These are phyloP conservation scores for Charanyca ferruginea DNA, from an alignment of 2,888 invertebrate species.

Conservation along the genomic window DNA sequence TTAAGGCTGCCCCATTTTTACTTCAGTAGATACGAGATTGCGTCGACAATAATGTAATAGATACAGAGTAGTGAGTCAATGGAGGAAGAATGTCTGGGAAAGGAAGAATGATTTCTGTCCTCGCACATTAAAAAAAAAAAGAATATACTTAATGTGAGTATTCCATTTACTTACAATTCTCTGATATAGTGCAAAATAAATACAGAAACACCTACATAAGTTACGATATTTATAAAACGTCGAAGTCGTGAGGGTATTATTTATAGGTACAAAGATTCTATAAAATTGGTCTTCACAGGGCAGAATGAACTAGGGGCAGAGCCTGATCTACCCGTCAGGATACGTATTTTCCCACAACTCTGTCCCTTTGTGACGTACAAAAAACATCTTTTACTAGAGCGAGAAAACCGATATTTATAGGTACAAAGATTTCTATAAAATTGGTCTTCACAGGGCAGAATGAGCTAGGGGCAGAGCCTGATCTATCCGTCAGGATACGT, in stretches of 20 bases:
- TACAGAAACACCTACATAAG: background rate
- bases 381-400: too few relatives aligned
- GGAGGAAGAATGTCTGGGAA: background rate
- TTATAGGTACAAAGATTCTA: background rate
- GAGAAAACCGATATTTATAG: too few relatives aligned
- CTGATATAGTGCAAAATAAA: background rate
- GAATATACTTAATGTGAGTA: background rate
- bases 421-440: background rate
- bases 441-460: background rate
- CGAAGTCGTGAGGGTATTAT: background rate
- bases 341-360: too few relatives aligned
- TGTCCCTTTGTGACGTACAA: too few relatives aligned
- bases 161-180: background rate
- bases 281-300: background rate
- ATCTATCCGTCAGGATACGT: background rate
- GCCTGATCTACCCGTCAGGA: background rate
- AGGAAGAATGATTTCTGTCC: background rate
- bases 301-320: background rate
- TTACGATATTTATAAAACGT: background rate
- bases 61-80: slow-evolving; percentile 10
- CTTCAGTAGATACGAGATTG: background rate
- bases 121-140: too few relatives aligned
- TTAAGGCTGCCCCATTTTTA: background rate
- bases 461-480: background rate
- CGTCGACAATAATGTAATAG: slow-evolving; percentile 27